Percentiles rank a stretch among this genome's conserved stretches.
phyloP scores from a whole-genome alignment of 2,797 vertebrate species.

The Poecilia wingei region DNA sequence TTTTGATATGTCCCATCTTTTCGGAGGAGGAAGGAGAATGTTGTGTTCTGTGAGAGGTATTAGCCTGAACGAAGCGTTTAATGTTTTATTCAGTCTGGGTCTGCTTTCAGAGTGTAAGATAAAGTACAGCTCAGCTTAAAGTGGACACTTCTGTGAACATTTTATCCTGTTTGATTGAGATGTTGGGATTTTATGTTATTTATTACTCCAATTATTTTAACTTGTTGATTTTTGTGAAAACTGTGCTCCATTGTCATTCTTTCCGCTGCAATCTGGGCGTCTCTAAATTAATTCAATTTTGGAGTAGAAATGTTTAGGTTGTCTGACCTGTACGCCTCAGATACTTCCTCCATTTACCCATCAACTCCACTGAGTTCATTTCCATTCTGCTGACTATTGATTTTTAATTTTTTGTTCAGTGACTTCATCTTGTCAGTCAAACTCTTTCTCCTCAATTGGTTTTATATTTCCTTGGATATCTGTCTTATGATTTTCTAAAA shows the following conservation, averaged over 20 bases:
- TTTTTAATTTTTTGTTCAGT: conserved; percentile 62
- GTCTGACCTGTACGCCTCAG: not conserved
- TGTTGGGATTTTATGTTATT: not conserved
- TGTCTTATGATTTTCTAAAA: not conserved
- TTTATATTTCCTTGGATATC: conserved; percentile 18
- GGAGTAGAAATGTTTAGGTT: not conserved
- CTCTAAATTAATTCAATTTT: not conserved
- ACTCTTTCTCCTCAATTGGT: conserved; percentile 25
- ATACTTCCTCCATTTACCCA: conserved; percentile 34
- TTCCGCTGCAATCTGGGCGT: not conserved
- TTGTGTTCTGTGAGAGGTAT: conserved; percentile 18
- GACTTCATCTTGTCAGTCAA: conserved; percentile 52
- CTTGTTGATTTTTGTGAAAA: not conserved
- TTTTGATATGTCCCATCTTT: conserved; percentile 68
- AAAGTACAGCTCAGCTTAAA: conserved; percentile 8
- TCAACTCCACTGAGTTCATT: conserved; percentile 62
- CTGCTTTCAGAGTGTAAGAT: conserved; percentile 24
- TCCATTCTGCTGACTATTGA: conserved; percentile 65
- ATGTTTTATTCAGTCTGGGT: conserved; percentile 32
- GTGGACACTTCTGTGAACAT: conserved; percentile 5
- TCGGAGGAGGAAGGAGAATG: conserved; percentile 27
- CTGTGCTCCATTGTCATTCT: not conserved
- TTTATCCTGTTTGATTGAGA: not conserved
- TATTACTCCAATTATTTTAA: not conserved
- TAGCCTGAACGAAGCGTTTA: conserved; percentile 13